Conservation (phyloP, 2,113 vertebrate species). For the Chlamydotis undulata region DNA sequence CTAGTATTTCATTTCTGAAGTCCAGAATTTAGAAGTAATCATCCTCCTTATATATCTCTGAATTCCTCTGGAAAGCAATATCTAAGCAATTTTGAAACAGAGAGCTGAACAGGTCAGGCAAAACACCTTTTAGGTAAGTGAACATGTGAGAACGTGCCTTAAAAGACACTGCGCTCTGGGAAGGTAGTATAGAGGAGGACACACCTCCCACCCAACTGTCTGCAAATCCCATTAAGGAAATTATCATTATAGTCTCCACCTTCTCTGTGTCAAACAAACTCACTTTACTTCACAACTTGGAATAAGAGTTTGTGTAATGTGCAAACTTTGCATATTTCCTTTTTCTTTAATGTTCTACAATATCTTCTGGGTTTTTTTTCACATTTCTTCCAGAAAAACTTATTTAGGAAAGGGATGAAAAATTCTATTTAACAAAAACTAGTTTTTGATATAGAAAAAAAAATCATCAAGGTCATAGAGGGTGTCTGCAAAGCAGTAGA, state of each 20-base stretch:
- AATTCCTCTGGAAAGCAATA: not conserved
- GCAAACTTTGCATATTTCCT: not conserved
- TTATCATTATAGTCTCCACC: slow-evolving; percentile 25
- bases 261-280: not conserved
- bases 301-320: not conserved
- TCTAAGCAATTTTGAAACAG: not conserved
- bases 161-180: not conserved
- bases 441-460: not conserved
- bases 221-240: slow-evolving; percentile 42
- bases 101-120: not conserved
- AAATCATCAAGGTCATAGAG: not conserved
- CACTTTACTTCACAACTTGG: not conserved
- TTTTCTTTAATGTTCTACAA: not conserved
- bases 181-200: not conserved
- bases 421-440: not conserved
- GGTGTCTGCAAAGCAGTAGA: not conserved
- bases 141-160: slow-evolving; percentile 15
- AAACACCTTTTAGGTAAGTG: not conserved
- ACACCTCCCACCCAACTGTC: slow-evolving; percentile 25
- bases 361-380: not conserved
- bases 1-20: not conserved
- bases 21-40: not conserved
- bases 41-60: not conserved
- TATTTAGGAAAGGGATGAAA: not conserved
- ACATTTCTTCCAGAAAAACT: not conserved